Evolutionary conservation across 2,113 vertebrate genomes (phyloP).

Genomic region (Numenius arquata): DNA sequence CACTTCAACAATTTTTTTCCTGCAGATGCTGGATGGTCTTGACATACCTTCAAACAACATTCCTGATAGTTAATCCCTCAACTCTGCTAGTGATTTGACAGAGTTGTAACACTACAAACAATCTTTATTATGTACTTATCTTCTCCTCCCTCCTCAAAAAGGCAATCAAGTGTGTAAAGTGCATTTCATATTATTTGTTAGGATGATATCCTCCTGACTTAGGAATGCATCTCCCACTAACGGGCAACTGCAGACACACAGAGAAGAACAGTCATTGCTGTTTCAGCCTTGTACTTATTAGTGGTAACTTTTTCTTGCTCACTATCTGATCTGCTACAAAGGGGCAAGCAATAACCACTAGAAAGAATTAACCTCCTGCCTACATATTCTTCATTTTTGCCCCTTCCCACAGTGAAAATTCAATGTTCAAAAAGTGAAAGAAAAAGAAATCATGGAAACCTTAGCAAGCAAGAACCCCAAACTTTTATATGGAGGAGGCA

Average conservation of each 20-base stretch:
- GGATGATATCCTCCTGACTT: neutral
- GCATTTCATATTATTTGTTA: neutral
- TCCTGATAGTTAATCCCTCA: constrained; percentile 51
- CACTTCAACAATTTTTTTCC: neutral
- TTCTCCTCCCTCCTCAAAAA: neutral
- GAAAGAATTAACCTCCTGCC: neutral
- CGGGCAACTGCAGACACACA: neutral
- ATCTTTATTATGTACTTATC: neutral
- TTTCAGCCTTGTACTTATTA: neutral
- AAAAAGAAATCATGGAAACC: neutral
- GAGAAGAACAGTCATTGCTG: neutral
- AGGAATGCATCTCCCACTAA: neutral
- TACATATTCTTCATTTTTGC: neutral
- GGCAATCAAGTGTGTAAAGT: neutral
- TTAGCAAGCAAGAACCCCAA: neutral
- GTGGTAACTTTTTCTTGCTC: neutral
- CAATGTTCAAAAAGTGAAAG: neutral
- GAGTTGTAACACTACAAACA: neutral
- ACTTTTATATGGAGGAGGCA: neutral
- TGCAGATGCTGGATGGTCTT: constrained; percentile 17
- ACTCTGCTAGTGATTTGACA: neutral
- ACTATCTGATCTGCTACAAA: neutral
- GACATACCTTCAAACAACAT: constrained; percentile 49
- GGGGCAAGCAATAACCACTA: neutral
- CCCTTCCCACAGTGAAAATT: neutral